A percentile compares a stretch with the other conserved stretches of the same genome.
Conservation (phyloP, 2,888 invertebrate species). For the Ennomos erosarius region DNA sequence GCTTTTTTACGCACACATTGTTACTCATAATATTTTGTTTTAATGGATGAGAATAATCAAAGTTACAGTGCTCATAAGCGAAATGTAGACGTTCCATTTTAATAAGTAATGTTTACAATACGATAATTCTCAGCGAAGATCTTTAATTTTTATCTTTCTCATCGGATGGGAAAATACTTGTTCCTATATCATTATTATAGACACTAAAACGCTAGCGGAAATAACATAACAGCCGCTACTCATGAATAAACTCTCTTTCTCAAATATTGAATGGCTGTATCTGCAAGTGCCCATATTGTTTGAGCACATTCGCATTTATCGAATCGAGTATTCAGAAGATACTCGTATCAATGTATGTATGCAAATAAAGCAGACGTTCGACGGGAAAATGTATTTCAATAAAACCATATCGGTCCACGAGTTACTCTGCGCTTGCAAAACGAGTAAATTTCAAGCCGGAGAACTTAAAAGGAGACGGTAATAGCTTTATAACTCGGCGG, state of each 20-base stretch:
- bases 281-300: constrained; percentile 36
- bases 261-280: constrained; percentile 38
- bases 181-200: constrained; percentile 1
- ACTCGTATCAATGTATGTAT: constrained; percentile 49
- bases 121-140: no score
- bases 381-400: constrained; percentile 56
- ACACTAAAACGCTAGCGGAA: constrained; percentile 8
- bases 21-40: constrained; percentile 14
- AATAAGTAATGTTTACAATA: no score
- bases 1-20: constrained; percentile 16
- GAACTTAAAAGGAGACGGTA: constrained; percentile 62
- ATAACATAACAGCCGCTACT: constrained; percentile 16
- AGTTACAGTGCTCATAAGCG: no score
- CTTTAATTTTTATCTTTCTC: no score
- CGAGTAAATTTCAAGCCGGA: constrained; percentile 43
- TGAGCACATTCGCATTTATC: constrained; percentile 38
- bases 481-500: constrained; percentile 66
- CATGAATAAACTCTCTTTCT: constrained; percentile 27
- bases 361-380: constrained; percentile 55
- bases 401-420: constrained; percentile 42
- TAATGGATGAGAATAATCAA: background rate
- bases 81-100: no score
- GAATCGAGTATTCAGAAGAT: constrained; percentile 49
- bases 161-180: no score
- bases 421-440: constrained; percentile 40